phyloP scores from a whole-genome alignment of 2,888 invertebrate genomes.

The Gerris lacustris region DNA sequence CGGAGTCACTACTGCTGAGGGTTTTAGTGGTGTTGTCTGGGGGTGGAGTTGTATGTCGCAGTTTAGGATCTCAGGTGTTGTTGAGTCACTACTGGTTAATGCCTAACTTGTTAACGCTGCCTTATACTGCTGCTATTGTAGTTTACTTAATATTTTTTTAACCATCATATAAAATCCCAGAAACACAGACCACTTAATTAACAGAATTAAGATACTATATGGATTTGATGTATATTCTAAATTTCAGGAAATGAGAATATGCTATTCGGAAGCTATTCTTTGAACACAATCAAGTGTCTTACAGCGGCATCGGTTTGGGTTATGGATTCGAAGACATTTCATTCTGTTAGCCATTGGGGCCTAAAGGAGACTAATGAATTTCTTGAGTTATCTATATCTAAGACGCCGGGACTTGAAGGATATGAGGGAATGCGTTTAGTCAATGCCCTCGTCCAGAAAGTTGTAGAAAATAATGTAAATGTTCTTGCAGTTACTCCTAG shows the following conservation, averaged over 20 bases:
- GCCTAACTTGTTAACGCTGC: no score
- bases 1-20: no score
- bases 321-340: not conserved
- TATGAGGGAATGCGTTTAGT: not conserved
- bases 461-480: not conserved
- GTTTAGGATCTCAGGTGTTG: no score
- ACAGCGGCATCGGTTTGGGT: not conserved
- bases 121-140: no score
- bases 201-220: no score
- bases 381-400: not conserved
- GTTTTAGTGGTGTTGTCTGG: no score
- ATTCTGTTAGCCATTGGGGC: not conserved
- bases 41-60: no score
- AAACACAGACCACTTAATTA: no score
- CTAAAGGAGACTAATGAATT: not conserved
- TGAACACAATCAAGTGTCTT: not conserved
- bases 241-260: not conserved
- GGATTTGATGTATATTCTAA: no score
- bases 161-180: no score
- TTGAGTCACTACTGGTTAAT: no score
- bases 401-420: not conserved
- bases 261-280: not conserved
- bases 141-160: no score
- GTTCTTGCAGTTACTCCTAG: not conserved
- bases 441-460: not conserved